Evolutionary conservation across 2,113 vertebrate species (phyloP).

Genomic region (Arenaria interpres): DNA sequence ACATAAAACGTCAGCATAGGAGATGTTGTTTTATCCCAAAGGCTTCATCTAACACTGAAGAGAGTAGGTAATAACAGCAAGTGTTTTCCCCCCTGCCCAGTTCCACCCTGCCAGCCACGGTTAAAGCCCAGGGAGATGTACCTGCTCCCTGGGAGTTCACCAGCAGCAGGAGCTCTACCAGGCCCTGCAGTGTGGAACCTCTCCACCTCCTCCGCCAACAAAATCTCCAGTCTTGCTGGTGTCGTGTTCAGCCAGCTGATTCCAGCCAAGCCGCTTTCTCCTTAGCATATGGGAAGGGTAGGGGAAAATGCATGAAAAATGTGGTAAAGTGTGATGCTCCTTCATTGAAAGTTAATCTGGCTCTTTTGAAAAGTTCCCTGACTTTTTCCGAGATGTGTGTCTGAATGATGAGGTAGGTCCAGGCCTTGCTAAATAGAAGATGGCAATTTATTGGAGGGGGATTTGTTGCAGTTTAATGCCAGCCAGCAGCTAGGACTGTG

Average conservation of each 20-base stretch:
- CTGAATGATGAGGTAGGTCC: neutral
- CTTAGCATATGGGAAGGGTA: neutral
- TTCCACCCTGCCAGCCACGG: neutral
- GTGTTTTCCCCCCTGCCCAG: too few relatives aligned
- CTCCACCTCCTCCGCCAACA: rapidly evolving
- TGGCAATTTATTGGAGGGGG: neutral
- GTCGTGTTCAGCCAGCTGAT: neutral
- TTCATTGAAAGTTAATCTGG: neutral
- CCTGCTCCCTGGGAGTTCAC: neutral
- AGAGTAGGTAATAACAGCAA: too few relatives aligned
- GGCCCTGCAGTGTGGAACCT: too few relatives aligned
- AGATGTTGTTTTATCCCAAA: neutral
- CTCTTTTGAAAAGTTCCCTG: neutral
- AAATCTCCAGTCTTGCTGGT: neutral
- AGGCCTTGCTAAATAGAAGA: neutral
- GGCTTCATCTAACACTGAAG: neutral
- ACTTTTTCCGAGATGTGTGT: neutral
- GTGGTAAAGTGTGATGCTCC: neutral
- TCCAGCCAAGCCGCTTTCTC: neutral
- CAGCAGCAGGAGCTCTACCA: neutral
- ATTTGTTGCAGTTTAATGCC: neutral
- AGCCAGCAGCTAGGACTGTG: neutral
- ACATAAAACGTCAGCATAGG: rapidly evolving
- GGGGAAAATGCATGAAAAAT: neutral
- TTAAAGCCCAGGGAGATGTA: neutral